phyloP scores from a whole-genome alignment of 2,113 vertebrate species.

The Cinclus cinclus region DNA sequence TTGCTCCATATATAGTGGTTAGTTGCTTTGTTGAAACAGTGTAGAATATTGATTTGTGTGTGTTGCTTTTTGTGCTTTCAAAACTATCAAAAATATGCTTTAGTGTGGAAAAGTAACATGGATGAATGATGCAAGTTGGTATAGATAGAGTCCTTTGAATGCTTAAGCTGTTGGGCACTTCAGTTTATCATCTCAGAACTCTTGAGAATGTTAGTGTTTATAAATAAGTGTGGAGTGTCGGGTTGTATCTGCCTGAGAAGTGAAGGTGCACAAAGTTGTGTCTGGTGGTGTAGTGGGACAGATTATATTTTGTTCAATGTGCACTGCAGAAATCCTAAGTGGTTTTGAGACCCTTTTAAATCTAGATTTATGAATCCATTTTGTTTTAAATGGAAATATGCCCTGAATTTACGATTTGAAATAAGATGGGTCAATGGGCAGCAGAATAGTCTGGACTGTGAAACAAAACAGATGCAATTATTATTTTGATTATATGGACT shows the following conservation, averaged over 20 bases:
- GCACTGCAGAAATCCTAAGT: background rate
- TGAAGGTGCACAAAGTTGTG: background rate
- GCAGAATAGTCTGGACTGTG: background rate
- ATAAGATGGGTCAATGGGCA: background rate
- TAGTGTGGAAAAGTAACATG: background rate
- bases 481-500: background rate
- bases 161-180: background rate
- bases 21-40: background rate
- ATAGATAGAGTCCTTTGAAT: background rate
- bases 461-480: background rate
- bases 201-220: background rate
- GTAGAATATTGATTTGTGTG: background rate
- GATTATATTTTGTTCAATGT: background rate
- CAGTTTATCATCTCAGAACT: background rate
- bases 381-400: background rate
- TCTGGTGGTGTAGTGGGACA: background rate
- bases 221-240: background rate
- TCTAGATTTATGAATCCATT: background rate
- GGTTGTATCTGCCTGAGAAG: background rate
- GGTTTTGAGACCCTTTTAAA: background rate
- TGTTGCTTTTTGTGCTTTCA: background rate
- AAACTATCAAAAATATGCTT: background rate
- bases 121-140: background rate
- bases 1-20: background rate
- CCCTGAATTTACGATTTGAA: background rate